A percentile compares a stretch with the other conserved stretches of the same genome.
Conservation (phyloP, 2,888 invertebrate genomes). For the Drosophila gaucha region DNA sequence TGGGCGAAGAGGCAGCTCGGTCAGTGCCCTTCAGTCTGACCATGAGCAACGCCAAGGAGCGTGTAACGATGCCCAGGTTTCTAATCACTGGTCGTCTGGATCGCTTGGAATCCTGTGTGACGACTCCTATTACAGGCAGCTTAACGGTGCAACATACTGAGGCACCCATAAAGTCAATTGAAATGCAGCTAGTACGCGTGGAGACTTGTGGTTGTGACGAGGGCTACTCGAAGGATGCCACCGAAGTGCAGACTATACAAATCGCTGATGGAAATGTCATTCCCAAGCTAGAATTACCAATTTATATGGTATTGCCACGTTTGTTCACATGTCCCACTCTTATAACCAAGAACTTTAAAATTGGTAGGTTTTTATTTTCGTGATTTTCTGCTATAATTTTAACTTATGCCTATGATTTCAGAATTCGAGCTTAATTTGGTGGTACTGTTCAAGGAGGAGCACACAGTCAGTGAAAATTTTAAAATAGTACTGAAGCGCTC, state of each 20-base stretch:
- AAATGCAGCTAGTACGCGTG: slow-evolving; percentile 96
- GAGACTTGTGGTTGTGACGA: slow-evolving; percentile 98
- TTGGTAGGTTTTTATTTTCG: slow-evolving; percentile 87
- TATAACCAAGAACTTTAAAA: slow-evolving; percentile 95
- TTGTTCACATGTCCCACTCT: slow-evolving; percentile 97
- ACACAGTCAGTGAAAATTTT: slow-evolving; percentile 97
- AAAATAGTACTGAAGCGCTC: slow-evolving; percentile 84
- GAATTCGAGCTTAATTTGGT: slow-evolving; percentile 98
- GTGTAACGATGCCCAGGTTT: slow-evolving; percentile 92
- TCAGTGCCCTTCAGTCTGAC: slow-evolving; percentile 91
- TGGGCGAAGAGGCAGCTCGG: slow-evolving; percentile 50
- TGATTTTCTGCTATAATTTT: slow-evolving; percentile 2
- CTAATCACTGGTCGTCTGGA: slow-evolving; percentile 93
- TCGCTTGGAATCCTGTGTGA: slow-evolving; percentile 92
- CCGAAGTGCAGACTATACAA: slow-evolving; percentile 99
- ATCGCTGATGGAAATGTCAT: slow-evolving; percentile 96
- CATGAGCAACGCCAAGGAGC: slow-evolving; percentile 87
- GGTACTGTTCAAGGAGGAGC: slow-evolving; percentile 96
- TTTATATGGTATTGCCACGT: slow-evolving; percentile 97
- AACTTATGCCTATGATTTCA: slow-evolving; percentile 85
- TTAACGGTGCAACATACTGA: slow-evolving; percentile 92
- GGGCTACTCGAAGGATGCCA: slow-evolving; percentile 97
- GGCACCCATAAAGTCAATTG: slow-evolving; percentile 94
- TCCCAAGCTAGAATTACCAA: slow-evolving; percentile 92
- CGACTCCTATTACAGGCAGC: slow-evolving; percentile 95